A percentile compares a stretch with the other conserved stretches of the same genome.
These are phyloP conservation scores for Brachionus asplanchnoidis DNA, from an alignment of 1,140 invertebrate genomes.

Conservation along the genomic window DNA sequence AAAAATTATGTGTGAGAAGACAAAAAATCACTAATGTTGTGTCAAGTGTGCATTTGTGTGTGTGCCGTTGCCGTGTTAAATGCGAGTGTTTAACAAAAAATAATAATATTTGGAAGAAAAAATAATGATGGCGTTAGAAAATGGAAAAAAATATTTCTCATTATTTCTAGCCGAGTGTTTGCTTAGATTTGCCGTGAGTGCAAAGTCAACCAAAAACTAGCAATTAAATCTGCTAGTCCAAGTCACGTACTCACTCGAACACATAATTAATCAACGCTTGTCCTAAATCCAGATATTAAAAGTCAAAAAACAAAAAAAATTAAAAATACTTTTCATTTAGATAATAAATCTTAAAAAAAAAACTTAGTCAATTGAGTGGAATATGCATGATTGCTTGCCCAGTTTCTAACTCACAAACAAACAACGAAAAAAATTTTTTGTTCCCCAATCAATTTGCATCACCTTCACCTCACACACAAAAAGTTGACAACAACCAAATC, in stretches of 20 bases:
- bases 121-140: constrained; percentile 27
- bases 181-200: background rate
- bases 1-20: no score
- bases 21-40: background rate
- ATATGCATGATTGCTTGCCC: background rate
- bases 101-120: background rate
- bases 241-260: background rate
- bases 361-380: background rate
- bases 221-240: background rate
- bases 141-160: background rate
- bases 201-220: background rate
- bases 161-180: background rate
- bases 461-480: background rate
- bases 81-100: background rate
- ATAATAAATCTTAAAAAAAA: background rate
- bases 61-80: background rate
- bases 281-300: background rate
- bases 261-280: background rate
- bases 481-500: background rate
- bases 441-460: background rate
- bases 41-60: background rate
- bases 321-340: background rate
- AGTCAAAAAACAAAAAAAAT: no score
- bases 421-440: background rate
- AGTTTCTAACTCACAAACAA: background rate